These are phyloP conservation scores for Caenorhabditis sp. DNA, from an alignment of 2,888 invertebrate genomes.

Conservation along the genomic window DNA sequence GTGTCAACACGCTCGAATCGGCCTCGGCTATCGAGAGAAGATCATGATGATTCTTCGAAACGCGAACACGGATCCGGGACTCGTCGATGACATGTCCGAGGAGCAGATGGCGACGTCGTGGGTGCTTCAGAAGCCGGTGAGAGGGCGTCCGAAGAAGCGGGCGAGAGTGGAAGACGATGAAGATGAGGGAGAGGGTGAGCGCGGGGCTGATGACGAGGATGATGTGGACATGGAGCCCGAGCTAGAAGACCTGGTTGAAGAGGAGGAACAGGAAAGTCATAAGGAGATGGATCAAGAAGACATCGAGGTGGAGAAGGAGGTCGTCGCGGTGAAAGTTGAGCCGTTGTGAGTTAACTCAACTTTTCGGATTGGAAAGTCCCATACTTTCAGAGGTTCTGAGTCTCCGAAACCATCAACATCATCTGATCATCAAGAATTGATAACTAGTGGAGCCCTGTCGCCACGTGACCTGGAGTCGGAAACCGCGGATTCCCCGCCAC, in stretches of 20 bases:
- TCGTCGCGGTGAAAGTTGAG: no score
- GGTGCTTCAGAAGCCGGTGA: conserved; percentile 31
- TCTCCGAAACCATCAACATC: neutral
- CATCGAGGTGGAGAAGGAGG: neutral
- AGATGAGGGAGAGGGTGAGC: neutral
- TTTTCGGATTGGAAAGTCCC: no score
- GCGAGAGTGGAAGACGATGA: conserved; percentile 14
- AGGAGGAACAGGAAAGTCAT: neutral
- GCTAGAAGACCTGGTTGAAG: neutral
- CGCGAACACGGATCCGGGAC: conserved; percentile 42
- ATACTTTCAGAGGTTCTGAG: neutral
- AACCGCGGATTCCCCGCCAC: neutral
- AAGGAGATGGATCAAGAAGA: neutral
- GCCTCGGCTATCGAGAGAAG: conserved; percentile 56
- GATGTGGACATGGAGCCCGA: conserved; percentile 9
- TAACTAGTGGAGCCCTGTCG: neutral
- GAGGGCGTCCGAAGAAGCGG: conserved; percentile 51
- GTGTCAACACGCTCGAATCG: conserved; percentile 51
- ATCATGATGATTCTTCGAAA: conserved; percentile 31
- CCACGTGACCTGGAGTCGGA: neutral
- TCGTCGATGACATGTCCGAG: conserved; percentile 1
- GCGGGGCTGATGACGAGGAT: neutral
- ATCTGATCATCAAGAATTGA: neutral
- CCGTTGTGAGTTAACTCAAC: no score
- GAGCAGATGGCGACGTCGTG: conserved; percentile 47